These are phyloP conservation scores for Drosophila obscura DNA, from an alignment of 1,140 invertebrate genomes.

Conservation along the genomic window DNA sequence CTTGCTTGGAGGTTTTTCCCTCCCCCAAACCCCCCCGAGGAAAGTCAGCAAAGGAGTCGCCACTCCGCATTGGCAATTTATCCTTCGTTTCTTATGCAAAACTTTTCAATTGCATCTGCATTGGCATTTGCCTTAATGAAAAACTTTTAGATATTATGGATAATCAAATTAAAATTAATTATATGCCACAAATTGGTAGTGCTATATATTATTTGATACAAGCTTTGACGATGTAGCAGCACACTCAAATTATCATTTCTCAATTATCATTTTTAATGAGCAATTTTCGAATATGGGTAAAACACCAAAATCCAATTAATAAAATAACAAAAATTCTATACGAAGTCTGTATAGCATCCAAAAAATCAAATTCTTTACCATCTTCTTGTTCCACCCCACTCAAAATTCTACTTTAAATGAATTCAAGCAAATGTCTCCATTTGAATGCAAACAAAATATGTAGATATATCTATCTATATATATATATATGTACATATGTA, in stretches of 20 bases:
- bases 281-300: too few species aligned
- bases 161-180: slow-evolving; percentile 48
- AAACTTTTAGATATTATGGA: slow-evolving; percentile 44
- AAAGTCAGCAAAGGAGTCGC: slow-evolving; percentile 10
- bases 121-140: slow-evolving; percentile 46
- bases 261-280: neutral
- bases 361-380: slow-evolving; percentile 3
- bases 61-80: slow-evolving; percentile 60
- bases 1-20: slow-evolving; percentile 44
- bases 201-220: neutral
- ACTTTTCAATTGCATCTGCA: slow-evolving; percentile 60
- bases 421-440: slow-evolving; percentile 57
- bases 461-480: slow-evolving; percentile 20
- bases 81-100: slow-evolving; percentile 55
- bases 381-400: neutral
- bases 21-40: too few species aligned
- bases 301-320: neutral
- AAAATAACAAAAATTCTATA: neutral
- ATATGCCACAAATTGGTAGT: slow-evolving; percentile 1
- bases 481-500: neutral
- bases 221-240: too few species aligned
- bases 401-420: slow-evolving; percentile 14
- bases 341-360: neutral
- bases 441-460: slow-evolving; percentile 22
- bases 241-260: neutral